A percentile compares a stretch with the other conserved stretches of the same genome.
Conservation (phyloP, 2,888 invertebrate genomes). For the Allolobophora icterica region DNA sequence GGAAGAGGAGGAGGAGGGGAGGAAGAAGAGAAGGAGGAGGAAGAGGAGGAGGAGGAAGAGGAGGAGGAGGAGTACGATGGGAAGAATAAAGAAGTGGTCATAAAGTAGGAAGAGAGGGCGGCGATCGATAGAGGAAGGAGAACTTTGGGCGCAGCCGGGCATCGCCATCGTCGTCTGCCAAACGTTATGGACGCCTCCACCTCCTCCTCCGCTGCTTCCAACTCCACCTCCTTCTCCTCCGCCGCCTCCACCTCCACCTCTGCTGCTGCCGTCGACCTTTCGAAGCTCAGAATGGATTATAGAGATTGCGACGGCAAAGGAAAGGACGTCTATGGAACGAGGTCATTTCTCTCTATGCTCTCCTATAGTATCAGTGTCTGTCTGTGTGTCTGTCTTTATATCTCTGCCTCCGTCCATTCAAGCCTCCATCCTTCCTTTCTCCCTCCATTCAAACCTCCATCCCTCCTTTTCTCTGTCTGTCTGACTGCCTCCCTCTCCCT, state of each 20-base stretch:
- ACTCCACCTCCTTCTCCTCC: background rate
- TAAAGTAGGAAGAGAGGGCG: background rate
- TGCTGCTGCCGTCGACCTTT: background rate
- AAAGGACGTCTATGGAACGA: background rate
- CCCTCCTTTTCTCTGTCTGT: background rate
- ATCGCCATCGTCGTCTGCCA: background rate
- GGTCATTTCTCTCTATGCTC: background rate
- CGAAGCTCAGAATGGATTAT: conserved; percentile 4
- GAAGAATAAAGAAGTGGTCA: background rate
- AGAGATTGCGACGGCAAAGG: background rate
- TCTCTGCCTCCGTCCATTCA: background rate
- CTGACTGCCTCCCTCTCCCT: background rate
- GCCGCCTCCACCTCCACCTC: background rate
- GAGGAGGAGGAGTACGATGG: background rate
- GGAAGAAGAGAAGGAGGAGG: background rate
- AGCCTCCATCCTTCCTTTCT: background rate
- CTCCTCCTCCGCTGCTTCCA: background rate
- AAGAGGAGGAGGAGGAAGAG: background rate
- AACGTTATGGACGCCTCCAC: background rate
- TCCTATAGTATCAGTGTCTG: background rate
- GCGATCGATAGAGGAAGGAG: background rate
- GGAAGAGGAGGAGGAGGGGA: background rate
- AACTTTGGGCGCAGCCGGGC: background rate
- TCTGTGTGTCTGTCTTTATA: background rate
- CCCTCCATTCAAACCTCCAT: background rate